Conservation (phyloP, 2,888 invertebrate species). For the Philopedon plagiatum region DNA sequence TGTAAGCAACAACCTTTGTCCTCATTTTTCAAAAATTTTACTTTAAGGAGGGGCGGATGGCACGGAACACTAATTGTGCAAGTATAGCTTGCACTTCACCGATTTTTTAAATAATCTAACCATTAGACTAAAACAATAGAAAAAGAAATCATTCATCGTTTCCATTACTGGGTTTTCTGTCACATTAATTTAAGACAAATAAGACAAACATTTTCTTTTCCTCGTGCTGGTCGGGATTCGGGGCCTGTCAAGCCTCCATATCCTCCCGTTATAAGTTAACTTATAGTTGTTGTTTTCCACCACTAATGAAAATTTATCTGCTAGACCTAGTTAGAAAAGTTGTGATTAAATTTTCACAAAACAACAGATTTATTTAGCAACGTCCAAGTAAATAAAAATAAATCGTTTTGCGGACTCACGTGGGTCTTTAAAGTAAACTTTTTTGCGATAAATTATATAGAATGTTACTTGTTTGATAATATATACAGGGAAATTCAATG, state of each 20-base stretch:
- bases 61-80: too few species aligned
- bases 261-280: slow-evolving; percentile 34
- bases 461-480: not conserved
- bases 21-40: too few species aligned
- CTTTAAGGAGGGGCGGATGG: too few species aligned
- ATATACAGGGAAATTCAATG: too few species aligned
- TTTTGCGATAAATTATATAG: not conserved
- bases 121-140: too few species aligned
- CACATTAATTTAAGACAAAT: slow-evolving; percentile 37
- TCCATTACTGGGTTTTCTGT: too few species aligned
- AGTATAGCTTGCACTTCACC: too few species aligned
- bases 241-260: slow-evolving; percentile 36
- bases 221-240: slow-evolving; percentile 26
- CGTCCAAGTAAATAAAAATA: slow-evolving; percentile 47
- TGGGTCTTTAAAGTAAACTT: slow-evolving; percentile 27
- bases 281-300: slow-evolving; percentile 51
- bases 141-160: too few species aligned
- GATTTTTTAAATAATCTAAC: too few species aligned
- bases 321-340: slow-evolving; percentile 54
- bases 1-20: too few species aligned
- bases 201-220: slow-evolving; percentile 30
- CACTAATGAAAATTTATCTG: slow-evolving; percentile 59
- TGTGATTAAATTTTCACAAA: slow-evolving; percentile 58
- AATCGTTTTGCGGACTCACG: slow-evolving; percentile 28
- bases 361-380: slow-evolving; percentile 48